Base-by-base conservation (phyloP, 2,113 vertebrate genomes). In the Rhadina sibilatrix region DNA sequence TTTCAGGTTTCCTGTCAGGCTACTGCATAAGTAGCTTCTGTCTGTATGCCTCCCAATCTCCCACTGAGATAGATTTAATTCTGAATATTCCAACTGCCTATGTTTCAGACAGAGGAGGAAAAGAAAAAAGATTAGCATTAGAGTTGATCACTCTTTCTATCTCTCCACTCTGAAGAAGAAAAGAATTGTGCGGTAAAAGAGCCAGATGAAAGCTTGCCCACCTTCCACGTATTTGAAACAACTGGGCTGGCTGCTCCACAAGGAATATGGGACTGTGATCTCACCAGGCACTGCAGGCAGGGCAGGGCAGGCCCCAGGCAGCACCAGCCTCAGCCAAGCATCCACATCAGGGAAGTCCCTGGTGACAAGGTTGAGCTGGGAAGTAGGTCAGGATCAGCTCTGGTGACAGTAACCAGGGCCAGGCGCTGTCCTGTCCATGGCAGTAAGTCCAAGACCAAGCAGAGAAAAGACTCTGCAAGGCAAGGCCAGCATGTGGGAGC, bases 391-490 rank as follows among this genome's bases (percentile, higher is more conserved):
- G 54, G 72, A 53, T 21, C 50, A 68, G 49, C 28, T 64, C 44
- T 24, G 31, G 44, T 17, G 38, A 80, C 49, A 61, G 33, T 2
- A 63, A 20, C 57, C n/a, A 19, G 24, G 40, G 12, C 30, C 74
- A 64, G 74, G 22, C 0, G 0, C 5, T 8, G 4, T 16, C 33
- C 65, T 31, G 30, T 2, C 54, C 37, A 15, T 0, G 4, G 77
- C 37, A 28, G 0, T 15, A 35, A 56, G 25, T 30, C 69, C 38
- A 63, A 78, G 11, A 30, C 4, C 28, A 79, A 66, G 80, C 16
- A 50, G 28, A 31, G 6, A 59, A 31, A 57, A 19, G 12, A 42
- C 6, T 1, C 28, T 8, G 6, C 23, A 71, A 19, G 13, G 31
- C 15, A 61, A 44, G 6, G 20, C 30, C n/a, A 38, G 27, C 10